Base-by-base conservation (phyloP, 2,888 invertebrate species). In the Eupeodes luniger region DNA sequence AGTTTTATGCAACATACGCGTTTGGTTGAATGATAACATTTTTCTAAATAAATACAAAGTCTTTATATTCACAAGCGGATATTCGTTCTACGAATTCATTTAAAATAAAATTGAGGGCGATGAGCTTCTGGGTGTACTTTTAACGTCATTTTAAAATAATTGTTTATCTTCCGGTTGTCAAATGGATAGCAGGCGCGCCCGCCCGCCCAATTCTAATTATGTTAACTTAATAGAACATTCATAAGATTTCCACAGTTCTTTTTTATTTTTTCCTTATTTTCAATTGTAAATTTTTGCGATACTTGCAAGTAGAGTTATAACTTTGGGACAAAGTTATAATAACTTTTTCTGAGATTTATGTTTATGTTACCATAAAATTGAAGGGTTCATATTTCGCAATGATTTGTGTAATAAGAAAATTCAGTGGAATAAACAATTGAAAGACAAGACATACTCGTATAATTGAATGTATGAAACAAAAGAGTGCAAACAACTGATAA, bases 161-260 rank as follows among this genome's bases (percentile, higher is more conserved):
- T 82, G 53, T 82, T 86, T 82, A 64, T 77, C 55, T 82, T 82
- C 47, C 77, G 69, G 55, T 70, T 55, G 55, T 69, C 69, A 55
- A 55, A 51, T 12, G 75, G 55, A 67, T 64, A 51, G 57, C 44
- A 36, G 19, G 47, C 19, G 72, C 34, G 27, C 40, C 14, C n/a
- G 19, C 14, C 27, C 19, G 11, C 57, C 14, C 40, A 9, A 5
- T 40, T 40, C 9, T 66, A 40, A 34, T 51, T n/a, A 34, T 67
- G 67, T 49, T 36, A 34, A 53, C 53, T 53, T 11, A 53, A 51
- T 53, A 7, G 16, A 69, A 55, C 14, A 69, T 69, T 69, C 55
- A 16, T 55, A 55, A 55, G 40, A 55, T 10, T 55, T 49, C 6
- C 6, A 14, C 36, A 19, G 36, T 53, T 16, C 16, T 53, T 67